Base-by-base conservation (phyloP, 2,113 vertebrate genomes). In the Tauraco erythrolophus region DNA sequence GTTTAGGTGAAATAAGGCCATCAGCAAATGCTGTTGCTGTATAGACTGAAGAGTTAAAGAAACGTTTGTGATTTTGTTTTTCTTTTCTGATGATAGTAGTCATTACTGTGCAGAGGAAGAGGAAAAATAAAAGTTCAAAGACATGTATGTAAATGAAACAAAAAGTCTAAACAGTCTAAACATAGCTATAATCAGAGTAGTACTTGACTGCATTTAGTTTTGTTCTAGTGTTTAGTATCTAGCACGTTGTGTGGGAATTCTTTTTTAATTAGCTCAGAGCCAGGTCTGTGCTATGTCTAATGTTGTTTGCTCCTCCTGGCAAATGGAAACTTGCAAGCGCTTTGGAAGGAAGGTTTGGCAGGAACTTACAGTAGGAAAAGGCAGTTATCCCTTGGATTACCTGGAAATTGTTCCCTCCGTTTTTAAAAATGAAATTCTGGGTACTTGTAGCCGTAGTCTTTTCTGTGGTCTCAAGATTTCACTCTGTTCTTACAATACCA, bases 231-330 rank as follows among this genome's bases (percentile, higher is more conserved):
- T 85, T 85, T 80, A 69, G 45, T 65, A 45, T 35, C 53, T 75
- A 48, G 70, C 65, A 68, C 5, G 3, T 6, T 50, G 56, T 71
- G 35, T 43, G 46, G 23, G 39, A 89, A 95, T 93, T 82, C 61
- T 48, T 95, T 94, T 94, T 75, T 92, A 82, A 85, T 95, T 90
- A 95, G 65, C 56, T 80, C 80, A 89, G 86, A 89, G 54, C 14
- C 46, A 30, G 51, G 9, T 89, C 91, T 94, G 91, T 70, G 86
- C 84, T 78, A 0, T 89, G 68, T 95, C 68, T 80, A 21, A 66
- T 35, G 57, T 50, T 89, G 87, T 83, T 94, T 96, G 50, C 30
- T n/a, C 14, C 64, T 96, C 64, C 71, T 77, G 71, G 54, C 64
- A 84, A 74, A 68, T 30, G 25, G 50, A 77, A 69, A 77, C 64